These are phyloP conservation scores for Cecropterus lyciades DNA, from an alignment of 1,140 invertebrate species.

Conservation along the genomic window DNA sequence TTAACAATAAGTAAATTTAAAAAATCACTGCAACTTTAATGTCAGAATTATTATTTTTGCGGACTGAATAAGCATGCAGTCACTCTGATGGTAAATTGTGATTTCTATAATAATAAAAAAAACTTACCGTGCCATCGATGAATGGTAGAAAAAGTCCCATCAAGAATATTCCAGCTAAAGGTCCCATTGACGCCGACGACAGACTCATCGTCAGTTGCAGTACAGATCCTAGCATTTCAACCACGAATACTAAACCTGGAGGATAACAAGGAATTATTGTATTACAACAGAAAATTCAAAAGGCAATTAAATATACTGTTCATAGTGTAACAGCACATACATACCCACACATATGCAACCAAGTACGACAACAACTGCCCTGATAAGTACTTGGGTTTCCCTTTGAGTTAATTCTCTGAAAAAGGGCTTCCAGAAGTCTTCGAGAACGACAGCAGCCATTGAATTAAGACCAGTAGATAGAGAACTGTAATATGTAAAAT, in stretches of 20 bases:
- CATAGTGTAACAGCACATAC: not conserved
- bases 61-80: too few species aligned
- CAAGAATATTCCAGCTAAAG: slow-evolving; percentile 91
- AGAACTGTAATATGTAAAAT: slow-evolving; percentile 52
- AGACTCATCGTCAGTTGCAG: slow-evolving; percentile 87
- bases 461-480: slow-evolving; percentile 93
- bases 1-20: too few species aligned
- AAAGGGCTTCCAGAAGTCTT: slow-evolving; percentile 90
- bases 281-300: slow-evolving; percentile 1
- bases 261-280: slow-evolving; percentile 28
- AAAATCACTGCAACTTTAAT: too few species aligned
- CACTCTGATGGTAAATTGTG: too few species aligned
- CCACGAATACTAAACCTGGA: slow-evolving; percentile 66
- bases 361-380: slow-evolving; percentile 88
- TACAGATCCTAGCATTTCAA: slow-evolving; percentile 72
- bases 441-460: slow-evolving; percentile 94
- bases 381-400: slow-evolving; percentile 87
- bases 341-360: slow-evolving; percentile 87
- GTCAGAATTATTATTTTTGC: too few species aligned
- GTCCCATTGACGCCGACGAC: slow-evolving; percentile 89
- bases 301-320: not conserved
- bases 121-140: slow-evolving; percentile 88
- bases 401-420: slow-evolving; percentile 86
- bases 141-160: slow-evolving; percentile 93
- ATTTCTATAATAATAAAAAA: too few species aligned